A percentile compares a stretch with the other conserved stretches of the same genome.
Evolutionary conservation across 1,140 invertebrate species (phyloP).

Genomic region (Drosophila pandora): DNA sequence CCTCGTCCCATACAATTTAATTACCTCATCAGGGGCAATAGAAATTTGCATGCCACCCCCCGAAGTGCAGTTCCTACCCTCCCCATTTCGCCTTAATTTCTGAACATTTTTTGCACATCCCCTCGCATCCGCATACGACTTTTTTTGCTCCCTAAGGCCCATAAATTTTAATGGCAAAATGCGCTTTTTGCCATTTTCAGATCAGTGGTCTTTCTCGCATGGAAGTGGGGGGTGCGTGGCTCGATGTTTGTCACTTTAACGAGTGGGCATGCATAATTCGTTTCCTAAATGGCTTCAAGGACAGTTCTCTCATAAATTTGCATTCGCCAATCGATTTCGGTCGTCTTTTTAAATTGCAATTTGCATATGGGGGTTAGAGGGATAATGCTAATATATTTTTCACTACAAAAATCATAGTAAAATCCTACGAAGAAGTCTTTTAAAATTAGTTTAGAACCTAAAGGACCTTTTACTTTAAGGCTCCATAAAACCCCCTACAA

Average conservation of each 20-base stretch:
- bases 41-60: conserved; percentile 73
- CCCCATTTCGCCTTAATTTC: conserved; percentile 23
- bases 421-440: no score
- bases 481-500: conserved; percentile 10
- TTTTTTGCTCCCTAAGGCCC: conserved; percentile 21
- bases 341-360: conserved; percentile 62
- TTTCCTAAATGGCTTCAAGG: conserved; percentile 71
- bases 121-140: neutral
- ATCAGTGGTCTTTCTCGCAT: conserved; percentile 16
- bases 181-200: conserved; percentile 60
- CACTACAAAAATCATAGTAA: neutral
- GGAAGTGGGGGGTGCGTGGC: conserved; percentile 2
- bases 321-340: conserved; percentile 40
- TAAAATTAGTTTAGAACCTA: neutral
- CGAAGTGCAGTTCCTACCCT: conserved; percentile 26
- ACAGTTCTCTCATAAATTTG: conserved; percentile 53
- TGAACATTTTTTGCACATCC: conserved; percentile 41
- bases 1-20: conserved; percentile 52
- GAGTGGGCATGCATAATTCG: conserved; percentile 81
- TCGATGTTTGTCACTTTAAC: conserved; percentile 57
- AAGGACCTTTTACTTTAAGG: conserved; percentile 3
- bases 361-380: conserved; percentile 9
- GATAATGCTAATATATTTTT: neutral
- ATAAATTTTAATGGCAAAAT: conserved; percentile 81
- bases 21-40: conserved; percentile 57